Percentiles rank a stretch among this genome's conserved stretches.
These are phyloP conservation scores for Lasiommata megera DNA, from an alignment of 2,888 invertebrate species.

Conservation along the genomic window DNA sequence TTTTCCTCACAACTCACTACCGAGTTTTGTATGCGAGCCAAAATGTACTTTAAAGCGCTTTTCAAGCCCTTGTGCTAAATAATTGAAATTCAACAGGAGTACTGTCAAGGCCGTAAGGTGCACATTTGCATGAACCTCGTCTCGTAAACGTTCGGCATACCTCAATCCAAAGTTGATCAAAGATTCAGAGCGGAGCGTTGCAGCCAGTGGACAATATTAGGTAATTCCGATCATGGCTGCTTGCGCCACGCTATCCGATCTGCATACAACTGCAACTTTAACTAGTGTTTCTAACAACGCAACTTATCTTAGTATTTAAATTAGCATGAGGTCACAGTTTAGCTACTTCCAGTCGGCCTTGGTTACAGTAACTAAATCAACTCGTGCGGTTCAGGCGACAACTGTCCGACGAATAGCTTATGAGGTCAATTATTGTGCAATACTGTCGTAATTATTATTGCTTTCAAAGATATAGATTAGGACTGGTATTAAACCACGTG, in stretches of 20 bases:
- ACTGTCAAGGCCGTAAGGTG: conserved; percentile 54
- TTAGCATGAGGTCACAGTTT: conserved; percentile 12
- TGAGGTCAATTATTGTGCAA: neutral
- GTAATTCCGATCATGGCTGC: conserved; percentile 58
- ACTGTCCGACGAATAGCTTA: neutral
- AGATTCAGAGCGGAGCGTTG: conserved; percentile 54
- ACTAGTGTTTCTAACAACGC: conserved; percentile 26
- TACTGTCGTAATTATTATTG: neutral
- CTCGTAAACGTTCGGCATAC: conserved; percentile 52
- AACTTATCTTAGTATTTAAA: conserved; percentile 10
- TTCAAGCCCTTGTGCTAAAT: conserved; percentile 31
- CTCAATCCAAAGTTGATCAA: conserved; percentile 42
- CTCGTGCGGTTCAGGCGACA: conserved; percentile 1
- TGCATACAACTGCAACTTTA: conserved; percentile 53
- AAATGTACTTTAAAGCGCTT: conserved; percentile 18
- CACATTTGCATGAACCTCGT: conserved; percentile 51
- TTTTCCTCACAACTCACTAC: conserved; percentile 14
- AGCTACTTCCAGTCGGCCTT: neutral
- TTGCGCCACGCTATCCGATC: conserved; percentile 50
- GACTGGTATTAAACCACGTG: no score
- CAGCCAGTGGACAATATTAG: conserved; percentile 48
- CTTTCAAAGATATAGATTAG: no score
- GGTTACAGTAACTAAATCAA: neutral
- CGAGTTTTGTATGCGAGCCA: conserved; percentile 18
- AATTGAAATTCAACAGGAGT: conserved; percentile 40